Percentiles rank a stretch among this genome's conserved stretches.
Conservation (phyloP, 2,113 vertebrate species). For the Reinhardtius hippoglossoides region DNA sequence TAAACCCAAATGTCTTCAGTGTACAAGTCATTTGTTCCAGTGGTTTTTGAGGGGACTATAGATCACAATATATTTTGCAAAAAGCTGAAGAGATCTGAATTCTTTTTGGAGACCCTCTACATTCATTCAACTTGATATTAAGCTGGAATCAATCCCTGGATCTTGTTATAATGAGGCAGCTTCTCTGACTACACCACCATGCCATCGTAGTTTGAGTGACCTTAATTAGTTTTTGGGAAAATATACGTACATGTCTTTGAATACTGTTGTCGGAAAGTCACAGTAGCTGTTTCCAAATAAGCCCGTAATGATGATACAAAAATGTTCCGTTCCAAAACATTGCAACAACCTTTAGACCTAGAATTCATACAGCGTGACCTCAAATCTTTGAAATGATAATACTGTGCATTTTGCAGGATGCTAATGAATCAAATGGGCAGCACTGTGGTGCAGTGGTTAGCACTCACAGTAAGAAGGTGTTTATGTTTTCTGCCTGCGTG, state of each 20-base stretch:
- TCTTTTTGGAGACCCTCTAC: not conserved
- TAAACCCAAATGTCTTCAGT: not conserved
- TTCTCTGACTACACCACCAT: not conserved
- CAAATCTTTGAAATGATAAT: not conserved
- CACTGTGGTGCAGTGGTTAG: not conserved
- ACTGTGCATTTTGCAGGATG: not conserved
- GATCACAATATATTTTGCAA: not conserved
- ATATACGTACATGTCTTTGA: not conserved
- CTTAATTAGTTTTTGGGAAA: not conserved
- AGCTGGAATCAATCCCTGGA: not conserved
- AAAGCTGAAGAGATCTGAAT: not conserved
- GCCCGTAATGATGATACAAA: constrained; percentile 9
- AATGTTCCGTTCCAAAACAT: not conserved
- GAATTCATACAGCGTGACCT: not conserved
- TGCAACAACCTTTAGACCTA: not conserved
- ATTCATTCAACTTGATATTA: not conserved
- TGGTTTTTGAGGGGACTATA: not conserved
- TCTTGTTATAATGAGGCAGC: not conserved
- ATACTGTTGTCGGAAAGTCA: not conserved
- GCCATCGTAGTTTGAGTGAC: not conserved
- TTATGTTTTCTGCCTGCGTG: not conserved
- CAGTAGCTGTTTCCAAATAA: not conserved
- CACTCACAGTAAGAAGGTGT: not conserved
- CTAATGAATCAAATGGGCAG: not conserved
- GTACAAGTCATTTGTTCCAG: not conserved